A percentile compares a stretch with the other conserved stretches of the same genome.
These are phyloP conservation scores for Aegithalos caudatus DNA, from an alignment of 2,113 vertebrate species.

Conservation along the genomic window DNA sequence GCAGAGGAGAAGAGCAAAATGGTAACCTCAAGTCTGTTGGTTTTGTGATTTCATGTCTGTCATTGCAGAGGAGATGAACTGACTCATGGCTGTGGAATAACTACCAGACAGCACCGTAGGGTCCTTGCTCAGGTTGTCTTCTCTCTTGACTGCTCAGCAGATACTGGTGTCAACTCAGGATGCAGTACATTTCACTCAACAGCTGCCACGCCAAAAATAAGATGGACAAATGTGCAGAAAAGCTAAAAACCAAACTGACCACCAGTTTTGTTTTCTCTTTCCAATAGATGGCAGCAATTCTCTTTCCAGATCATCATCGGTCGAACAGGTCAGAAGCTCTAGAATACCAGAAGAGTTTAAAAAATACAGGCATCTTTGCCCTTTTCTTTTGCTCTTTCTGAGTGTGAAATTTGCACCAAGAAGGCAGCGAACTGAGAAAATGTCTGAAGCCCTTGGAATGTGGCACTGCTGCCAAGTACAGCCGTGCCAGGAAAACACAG, in stretches of 20 bases:
- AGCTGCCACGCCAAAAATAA: not conserved
- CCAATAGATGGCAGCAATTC: conserved; percentile 57
- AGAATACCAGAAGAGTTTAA: not conserved
- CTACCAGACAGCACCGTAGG: not conserved
- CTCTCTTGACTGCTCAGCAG: not conserved
- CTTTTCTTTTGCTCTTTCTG: conserved; percentile 31
- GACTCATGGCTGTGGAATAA: not conserved
- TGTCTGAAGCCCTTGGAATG: conserved; percentile 48
- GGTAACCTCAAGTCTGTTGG: not conserved
- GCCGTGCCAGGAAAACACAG: not conserved
- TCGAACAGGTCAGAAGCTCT: not conserved
- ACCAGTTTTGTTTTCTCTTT: not conserved
- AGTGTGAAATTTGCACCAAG: conserved; percentile 32
- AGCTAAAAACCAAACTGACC: not conserved
- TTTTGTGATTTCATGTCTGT: not conserved
- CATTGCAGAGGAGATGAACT: not conserved
- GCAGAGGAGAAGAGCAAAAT: not conserved
- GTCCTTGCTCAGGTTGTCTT: not conserved
- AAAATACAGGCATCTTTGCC: conserved; percentile 7
- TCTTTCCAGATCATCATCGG: not conserved
- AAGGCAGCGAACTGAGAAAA: conserved; percentile 21
- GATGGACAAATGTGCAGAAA: not conserved
- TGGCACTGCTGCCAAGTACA: conserved; percentile 20
- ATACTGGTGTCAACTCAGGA: not conserved
- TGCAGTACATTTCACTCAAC: not conserved